Percentiles rank a stretch among this genome's conserved stretches.
phyloP scores from a whole-genome alignment of 2,797 vertebrate genomes.

The Arnoldichthys spilopterus region DNA sequence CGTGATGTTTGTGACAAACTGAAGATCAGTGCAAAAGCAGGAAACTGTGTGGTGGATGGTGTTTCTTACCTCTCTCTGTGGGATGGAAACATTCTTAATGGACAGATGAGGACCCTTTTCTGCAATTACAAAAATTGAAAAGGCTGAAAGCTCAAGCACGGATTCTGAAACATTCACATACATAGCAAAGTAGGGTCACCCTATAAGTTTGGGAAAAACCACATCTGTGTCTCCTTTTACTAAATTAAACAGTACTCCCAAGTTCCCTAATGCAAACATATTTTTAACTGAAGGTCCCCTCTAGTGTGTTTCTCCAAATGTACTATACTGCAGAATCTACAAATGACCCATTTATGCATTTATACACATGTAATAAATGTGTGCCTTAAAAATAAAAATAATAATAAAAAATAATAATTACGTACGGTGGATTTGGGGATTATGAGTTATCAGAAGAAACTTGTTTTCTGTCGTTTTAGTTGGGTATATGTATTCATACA shows the following conservation, averaged over 20 bases:
- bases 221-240: neutral
- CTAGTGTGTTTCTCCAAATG: neutral
- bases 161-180: neutral
- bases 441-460: neutral
- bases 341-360: neutral
- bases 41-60: neutral
- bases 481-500: no score
- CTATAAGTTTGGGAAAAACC: neutral
- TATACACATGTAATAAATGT: no score
- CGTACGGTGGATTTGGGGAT: neutral
- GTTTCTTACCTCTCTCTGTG: conserved; percentile 82
- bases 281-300: neutral
- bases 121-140: conserved; percentile 47
- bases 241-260: neutral
- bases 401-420: neutral
- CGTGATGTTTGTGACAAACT: no score
- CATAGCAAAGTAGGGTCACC: neutral
- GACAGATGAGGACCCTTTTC: conserved; percentile 68
- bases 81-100: conserved; percentile 81
- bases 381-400: no score
- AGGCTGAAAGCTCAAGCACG: conserved; percentile 18
- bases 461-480: no score
- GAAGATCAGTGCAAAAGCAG: neutral
- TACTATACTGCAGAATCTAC: neutral
- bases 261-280: neutral